Conservation (phyloP, 23 tunicate species). For the Halocynthia roretzi region DNA sequence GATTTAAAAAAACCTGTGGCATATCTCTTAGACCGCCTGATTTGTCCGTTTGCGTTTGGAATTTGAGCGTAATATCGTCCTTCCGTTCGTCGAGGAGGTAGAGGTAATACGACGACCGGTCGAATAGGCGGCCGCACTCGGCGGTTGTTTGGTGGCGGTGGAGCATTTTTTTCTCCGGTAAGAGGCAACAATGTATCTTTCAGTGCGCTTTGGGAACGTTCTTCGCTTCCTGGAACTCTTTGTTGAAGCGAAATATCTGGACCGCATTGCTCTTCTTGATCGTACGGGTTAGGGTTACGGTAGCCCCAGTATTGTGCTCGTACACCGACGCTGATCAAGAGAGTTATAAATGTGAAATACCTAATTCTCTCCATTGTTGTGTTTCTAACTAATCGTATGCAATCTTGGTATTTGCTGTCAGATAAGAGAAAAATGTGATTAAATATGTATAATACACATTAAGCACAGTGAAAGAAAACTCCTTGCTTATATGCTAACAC, state of each 20-base stretch:
- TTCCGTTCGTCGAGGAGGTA: constrained; percentile 18
- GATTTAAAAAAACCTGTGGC: neutral
- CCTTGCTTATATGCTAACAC: no score
- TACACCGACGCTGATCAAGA: neutral
- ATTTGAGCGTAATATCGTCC: constrained; percentile 9
- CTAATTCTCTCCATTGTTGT: no score
- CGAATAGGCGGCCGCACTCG: constrained; percentile 3
- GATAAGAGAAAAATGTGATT: no score
- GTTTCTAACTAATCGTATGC: no score
- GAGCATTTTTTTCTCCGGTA: neutral
- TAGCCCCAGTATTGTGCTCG: constrained; percentile 19
- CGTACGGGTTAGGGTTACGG: constrained; percentile 14
- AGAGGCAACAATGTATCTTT: constrained; percentile 5
- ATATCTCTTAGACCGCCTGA: constrained; percentile 11
- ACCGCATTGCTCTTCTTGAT: constrained; percentile 79
- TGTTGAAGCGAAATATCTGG: constrained; percentile 60
- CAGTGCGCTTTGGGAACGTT: neutral
- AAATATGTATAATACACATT: no score
- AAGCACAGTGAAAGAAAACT: no score
- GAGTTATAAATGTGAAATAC: no score
- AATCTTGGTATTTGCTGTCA: no score
- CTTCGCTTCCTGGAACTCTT: neutral
- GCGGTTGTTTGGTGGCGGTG: neutral
- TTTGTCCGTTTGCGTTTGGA: constrained; percentile 18
- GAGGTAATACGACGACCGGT: constrained; percentile 2